Evolutionary conservation across 2,888 invertebrate genomes (phyloP).

Genomic region (Mylabris sibirica): DNA sequence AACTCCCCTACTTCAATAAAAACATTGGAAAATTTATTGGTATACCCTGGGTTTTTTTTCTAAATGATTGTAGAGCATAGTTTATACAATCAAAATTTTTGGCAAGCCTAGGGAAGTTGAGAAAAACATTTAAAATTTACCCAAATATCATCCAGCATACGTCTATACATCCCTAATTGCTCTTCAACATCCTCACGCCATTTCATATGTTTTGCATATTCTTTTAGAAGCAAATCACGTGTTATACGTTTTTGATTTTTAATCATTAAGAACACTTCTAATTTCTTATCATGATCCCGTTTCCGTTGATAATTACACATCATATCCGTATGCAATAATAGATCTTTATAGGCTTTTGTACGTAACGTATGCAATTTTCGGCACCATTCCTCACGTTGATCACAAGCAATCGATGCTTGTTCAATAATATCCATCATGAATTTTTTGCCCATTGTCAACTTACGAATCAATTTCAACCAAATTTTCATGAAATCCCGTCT

Average conservation of each 20-base stretch:
- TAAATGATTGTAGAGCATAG: no score
- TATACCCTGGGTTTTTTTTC: no score
- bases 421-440: slow-evolving; percentile 87
- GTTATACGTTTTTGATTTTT: slow-evolving; percentile 85
- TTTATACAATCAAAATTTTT: no score
- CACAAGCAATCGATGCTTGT: slow-evolving; percentile 88
- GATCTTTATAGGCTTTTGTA: slow-evolving; percentile 78
- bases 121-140: slow-evolving; percentile 24
- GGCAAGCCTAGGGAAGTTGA: no score
- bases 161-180: slow-evolving; percentile 49
- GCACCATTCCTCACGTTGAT: slow-evolving; percentile 84
- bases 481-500: slow-evolving; percentile 79
- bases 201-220: slow-evolving; percentile 72
- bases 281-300: slow-evolving; percentile 82
- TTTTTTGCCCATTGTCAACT: slow-evolving; percentile 80
- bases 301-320: slow-evolving; percentile 87
- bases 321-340: slow-evolving; percentile 74
- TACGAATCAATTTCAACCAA: slow-evolving; percentile 79
- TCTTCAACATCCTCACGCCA: slow-evolving; percentile 74
- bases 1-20: no score
- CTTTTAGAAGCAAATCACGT: slow-evolving; percentile 76
- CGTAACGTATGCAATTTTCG: slow-evolving; percentile 81
- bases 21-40: no score
- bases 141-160: slow-evolving; percentile 43
- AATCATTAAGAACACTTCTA: slow-evolving; percentile 84